Evolutionary conservation across 2,113 vertebrate genomes (phyloP).

Genomic region (Peromyscus polionotus): DNA sequence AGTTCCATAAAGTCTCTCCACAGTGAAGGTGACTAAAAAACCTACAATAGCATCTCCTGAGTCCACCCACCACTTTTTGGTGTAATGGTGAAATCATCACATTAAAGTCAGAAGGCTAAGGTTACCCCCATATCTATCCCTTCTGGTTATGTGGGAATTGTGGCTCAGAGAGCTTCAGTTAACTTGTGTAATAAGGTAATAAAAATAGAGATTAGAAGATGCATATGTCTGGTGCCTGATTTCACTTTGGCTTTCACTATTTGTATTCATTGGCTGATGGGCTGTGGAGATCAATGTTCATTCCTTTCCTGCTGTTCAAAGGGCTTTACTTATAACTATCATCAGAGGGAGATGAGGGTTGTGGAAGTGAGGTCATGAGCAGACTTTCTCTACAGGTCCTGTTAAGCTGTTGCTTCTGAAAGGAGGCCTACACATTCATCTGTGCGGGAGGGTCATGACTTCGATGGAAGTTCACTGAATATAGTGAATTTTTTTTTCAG

Average conservation of each 20-base stretch:
- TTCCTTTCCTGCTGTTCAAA: constrained; percentile 40
- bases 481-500: neutral
- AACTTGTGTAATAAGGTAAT: neutral
- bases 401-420: constrained; percentile 44
- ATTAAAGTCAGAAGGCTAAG: constrained; percentile 28
- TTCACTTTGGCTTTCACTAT: neutral
- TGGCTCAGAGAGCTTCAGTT: constrained; percentile 12
- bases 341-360: neutral
- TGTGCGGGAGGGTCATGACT: neutral
- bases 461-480: constrained; percentile 2
- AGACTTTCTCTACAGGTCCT: neutral
- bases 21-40: neutral
- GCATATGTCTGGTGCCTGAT: neutral
- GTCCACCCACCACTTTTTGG: neutral
- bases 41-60: neutral
- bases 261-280: neutral
- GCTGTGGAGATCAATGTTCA: neutral
- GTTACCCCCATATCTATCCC: neutral
- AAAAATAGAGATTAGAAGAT: constrained; percentile 2
- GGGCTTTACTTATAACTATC: constrained; percentile 35
- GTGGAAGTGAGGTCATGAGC: constrained; percentile 34
- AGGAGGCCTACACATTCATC: neutral
- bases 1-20: neutral
- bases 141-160: neutral
- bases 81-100: neutral